Percentiles rank a stretch among this genome's conserved stretches.
These are phyloP conservation scores for Argyrosomus regius DNA, from an alignment of 2,797 vertebrate genomes.

Conservation along the genomic window DNA sequence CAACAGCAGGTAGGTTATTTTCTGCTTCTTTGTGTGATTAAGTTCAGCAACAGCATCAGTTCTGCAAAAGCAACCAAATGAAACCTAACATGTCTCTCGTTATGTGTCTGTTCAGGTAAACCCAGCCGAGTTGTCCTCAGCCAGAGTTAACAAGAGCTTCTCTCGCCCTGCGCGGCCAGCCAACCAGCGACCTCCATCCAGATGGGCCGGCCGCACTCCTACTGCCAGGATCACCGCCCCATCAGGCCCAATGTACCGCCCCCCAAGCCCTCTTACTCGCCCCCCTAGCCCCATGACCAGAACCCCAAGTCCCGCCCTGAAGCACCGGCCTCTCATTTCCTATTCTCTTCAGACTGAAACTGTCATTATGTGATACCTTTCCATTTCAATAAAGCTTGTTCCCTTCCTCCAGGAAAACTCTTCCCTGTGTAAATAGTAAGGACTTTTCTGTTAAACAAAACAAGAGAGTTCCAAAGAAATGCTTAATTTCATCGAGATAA, in stretches of 20 bases:
- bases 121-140: conserved; percentile 58
- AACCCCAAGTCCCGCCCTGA: conserved; percentile 76
- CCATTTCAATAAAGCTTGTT: conserved; percentile 70
- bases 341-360: conserved; percentile 86
- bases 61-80: neutral
- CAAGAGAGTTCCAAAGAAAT: conserved; percentile 47
- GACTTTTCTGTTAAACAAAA: conserved; percentile 51
- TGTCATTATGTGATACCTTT: conserved; percentile 84
- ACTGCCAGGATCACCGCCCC: conserved; percentile 65
- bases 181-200: conserved; percentile 94
- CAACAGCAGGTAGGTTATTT: conserved; percentile 68
- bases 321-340: conserved; percentile 73
- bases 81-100: conserved; percentile 1
- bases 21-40: neutral
- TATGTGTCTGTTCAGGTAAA: conserved; percentile 68
- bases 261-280: conserved; percentile 71
- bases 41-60: neutral
- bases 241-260: conserved; percentile 70
- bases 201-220: conserved; percentile 90
- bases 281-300: conserved; percentile 72
- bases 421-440: conserved; percentile 74
- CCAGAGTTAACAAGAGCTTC: conserved; percentile 86
- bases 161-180: conserved; percentile 94
- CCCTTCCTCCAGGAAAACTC: conserved; percentile 26
- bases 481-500: conserved; percentile 34